Evolutionary conservation across 2,797 vertebrate species (phyloP).

Genomic region (Babyrousa celebensis): DNA sequence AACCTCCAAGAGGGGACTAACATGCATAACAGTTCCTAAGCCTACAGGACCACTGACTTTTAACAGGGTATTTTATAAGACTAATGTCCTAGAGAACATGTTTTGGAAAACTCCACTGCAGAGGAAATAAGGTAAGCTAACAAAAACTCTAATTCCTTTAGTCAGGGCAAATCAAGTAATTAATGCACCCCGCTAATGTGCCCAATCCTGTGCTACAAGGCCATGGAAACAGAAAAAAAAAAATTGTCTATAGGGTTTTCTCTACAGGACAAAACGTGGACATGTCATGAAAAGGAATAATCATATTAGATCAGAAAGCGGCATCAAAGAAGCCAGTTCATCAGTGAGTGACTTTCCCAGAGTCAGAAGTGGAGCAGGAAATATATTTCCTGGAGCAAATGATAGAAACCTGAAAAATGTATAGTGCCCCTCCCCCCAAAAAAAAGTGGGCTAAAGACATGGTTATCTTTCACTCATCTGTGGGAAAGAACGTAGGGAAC

Average conservation of each 20-base stretch:
- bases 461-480: not conserved
- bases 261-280: not conserved
- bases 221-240: no score
- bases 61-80: not conserved
- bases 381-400: not conserved
- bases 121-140: not conserved
- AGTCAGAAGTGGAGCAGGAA: conserved; percentile 3
- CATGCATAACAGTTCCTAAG: not conserved
- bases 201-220: not conserved
- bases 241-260: not conserved
- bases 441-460: not conserved
- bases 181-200: not conserved
- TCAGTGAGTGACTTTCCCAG: not conserved
- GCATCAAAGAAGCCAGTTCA: not conserved
- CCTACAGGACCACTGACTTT: not conserved
- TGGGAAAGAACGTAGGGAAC: not conserved
- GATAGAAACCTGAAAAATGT: not conserved
- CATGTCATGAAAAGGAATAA: not conserved
- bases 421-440: no score
- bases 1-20: not conserved
- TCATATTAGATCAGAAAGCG: not conserved
- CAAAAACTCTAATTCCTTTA: not conserved
- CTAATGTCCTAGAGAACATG: not conserved
- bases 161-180: conserved; percentile 1
- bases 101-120: not conserved